Evolutionary conservation across 2,797 vertebrate genomes (phyloP).

Genomic region (Allobates femoralis): DNA sequence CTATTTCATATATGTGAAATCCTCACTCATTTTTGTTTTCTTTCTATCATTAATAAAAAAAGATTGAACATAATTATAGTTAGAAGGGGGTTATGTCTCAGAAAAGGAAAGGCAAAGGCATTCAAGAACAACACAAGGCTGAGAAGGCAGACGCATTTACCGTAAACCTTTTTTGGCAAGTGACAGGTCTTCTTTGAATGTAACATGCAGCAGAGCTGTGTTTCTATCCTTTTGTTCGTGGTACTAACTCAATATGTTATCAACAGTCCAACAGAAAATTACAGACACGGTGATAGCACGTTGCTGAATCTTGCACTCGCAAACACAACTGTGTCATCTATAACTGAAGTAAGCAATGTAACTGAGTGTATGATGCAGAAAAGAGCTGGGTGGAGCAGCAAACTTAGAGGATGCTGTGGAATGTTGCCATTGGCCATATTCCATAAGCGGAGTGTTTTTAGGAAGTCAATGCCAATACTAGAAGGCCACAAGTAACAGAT

Average conservation of each 20-base stretch:
- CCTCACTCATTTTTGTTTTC: too few relatives aligned
- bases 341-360: not conserved
- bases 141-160: too few relatives aligned
- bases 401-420: conserved; percentile 40
- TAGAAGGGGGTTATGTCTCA: too few relatives aligned
- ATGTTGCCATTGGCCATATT: conserved; percentile 54
- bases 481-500: conserved; percentile 42
- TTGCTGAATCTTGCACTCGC: not conserved
- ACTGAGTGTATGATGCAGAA: not conserved
- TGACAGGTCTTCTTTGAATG: too few relatives aligned
- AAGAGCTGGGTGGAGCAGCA: conserved; percentile 23
- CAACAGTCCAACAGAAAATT: not conserved
- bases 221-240: too few relatives aligned
- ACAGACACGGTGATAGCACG: not conserved
- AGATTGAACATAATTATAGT: too few relatives aligned
- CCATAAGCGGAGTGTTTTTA: conserved; percentile 46
- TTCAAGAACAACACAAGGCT: too few relatives aligned
- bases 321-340: not conserved
- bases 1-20: too few relatives aligned
- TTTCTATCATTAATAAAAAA: too few relatives aligned
- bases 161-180: too few relatives aligned
- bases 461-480: conserved; percentile 20
- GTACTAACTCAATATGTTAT: not conserved
- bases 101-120: too few relatives aligned
- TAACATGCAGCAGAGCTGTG: too few relatives aligned